Evolutionary conservation across 2,888 invertebrate species (phyloP).

Genomic region (Sphaerophoria taeniata): DNA sequence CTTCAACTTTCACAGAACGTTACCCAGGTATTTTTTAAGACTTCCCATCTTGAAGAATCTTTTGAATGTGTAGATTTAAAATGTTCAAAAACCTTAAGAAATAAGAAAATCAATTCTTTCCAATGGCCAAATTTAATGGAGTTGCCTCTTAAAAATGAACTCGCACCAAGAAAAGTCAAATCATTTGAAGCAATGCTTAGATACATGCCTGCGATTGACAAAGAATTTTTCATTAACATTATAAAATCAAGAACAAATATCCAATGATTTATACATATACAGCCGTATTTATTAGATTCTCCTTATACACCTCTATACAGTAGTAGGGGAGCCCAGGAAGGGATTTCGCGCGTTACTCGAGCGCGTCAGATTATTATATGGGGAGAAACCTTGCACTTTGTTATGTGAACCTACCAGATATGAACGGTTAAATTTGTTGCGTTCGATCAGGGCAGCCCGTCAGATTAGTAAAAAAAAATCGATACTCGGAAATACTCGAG

Average conservation of each 20-base stretch:
- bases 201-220: constrained; percentile 11
- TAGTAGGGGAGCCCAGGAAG: no score
- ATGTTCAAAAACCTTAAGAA: constrained; percentile 8
- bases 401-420: no score
- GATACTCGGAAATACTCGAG: no score
- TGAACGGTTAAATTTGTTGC: no score
- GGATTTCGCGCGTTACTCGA: no score
- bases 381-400: no score
- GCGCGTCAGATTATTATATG: no score
- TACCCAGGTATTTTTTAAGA: constrained; percentile 6
- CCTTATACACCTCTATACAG: no score
- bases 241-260: constrained; percentile 3
- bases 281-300: no score
- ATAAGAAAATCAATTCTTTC: background rate
- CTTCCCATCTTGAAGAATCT: background rate
- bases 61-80: constrained; percentile 1
- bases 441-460: no score
- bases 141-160: background rate
- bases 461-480: no score
- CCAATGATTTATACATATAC: background rate
- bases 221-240: constrained; percentile 18
- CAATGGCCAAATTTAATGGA: background rate
- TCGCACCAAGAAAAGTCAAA: background rate
- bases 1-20: constrained; percentile 8
- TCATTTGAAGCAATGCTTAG: constrained; percentile 5